Evolutionary conservation across 2,888 invertebrate species (phyloP), one percentile per base, ranked within the genome.

Genomic region (Tetragonula carbonaria): DNA sequence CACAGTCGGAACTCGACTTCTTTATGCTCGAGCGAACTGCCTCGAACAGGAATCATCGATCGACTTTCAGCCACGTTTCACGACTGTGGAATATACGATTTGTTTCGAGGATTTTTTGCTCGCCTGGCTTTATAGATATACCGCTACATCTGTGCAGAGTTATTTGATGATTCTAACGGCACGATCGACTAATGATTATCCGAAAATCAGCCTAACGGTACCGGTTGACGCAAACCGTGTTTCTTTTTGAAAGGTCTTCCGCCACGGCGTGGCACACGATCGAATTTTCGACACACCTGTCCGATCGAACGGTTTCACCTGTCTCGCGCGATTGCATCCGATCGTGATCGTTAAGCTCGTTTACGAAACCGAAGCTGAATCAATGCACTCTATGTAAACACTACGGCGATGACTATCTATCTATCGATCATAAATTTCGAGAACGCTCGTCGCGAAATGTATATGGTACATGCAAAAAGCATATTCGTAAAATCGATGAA

Each of bases 171-270:
- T 79, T 87, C 87, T 88, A 88, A 88, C 88, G 88, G 88, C 87
- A 88, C 70, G 67, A 63, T 55, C 4, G 57, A 57, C 78, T 86
- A 87, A 79, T 83, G 79, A 87, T 86, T 87, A 87, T 81, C 74
- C 86, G 65, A 87, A 88, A 88, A 88, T 87, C 87, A 81, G 84
- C 78, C 78, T 87, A 88, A 88, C 88, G 88, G 88, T 88, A 88
- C 80, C 78, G 68, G 66, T 73, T 88, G 88, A 88, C 89, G 84
- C 72, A 83, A 82, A 78, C 68, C 66, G 28, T 33, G 16, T 18
- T 4, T 79, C 76, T 28, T 55, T 62, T 28, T 67, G 5, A 67
- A 77, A 59, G n/a, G 28, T 55, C 66, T 66, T 38, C 73, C 45
- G 65, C 51, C 51, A 18, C 28, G 51, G 51, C 45, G 2, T 16